These are phyloP conservation scores for Eidolon helvum DNA, from an alignment of 2,113 vertebrate genomes.

Conservation along the genomic window DNA sequence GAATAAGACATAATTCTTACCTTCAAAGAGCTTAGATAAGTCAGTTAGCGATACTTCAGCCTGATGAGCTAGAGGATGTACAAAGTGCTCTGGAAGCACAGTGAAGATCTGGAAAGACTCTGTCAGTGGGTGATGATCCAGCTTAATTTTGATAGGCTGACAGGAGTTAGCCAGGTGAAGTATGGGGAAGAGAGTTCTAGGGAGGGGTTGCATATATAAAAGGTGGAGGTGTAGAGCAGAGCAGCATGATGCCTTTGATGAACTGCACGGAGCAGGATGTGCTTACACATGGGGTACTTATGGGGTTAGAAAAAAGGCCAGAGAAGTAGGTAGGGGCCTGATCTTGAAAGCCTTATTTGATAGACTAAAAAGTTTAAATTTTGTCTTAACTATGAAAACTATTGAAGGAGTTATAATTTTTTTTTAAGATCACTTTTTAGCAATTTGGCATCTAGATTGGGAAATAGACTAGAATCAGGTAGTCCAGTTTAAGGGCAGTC, in stretches of 20 bases:
- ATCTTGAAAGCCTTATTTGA: conserved; percentile 11
- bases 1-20: not conserved
- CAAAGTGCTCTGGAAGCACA: not conserved
- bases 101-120: not conserved
- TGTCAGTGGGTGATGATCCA: not conserved
- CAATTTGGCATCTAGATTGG: not conserved
- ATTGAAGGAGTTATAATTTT: not conserved
- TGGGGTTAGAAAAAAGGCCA: not conserved
- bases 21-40: not conserved
- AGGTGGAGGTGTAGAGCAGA: not conserved
- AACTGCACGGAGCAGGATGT: not conserved
- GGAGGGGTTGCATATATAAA: not conserved
- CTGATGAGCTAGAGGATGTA: not conserved
- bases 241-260: not conserved
- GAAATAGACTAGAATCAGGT: not conserved
- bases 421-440: not conserved
- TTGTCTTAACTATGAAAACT: not conserved
- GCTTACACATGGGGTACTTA: not conserved
- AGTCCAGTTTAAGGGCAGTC: not conserved
- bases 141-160: not conserved
- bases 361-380: not conserved
- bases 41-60: not conserved
- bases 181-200: not conserved
- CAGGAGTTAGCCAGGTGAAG: not conserved
- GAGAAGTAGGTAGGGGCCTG: not conserved